A percentile compares a stretch with the other conserved stretches of the same genome.
Evolutionary conservation across 2,113 vertebrate species (phyloP).

Genomic region (Ciconia stormi): DNA sequence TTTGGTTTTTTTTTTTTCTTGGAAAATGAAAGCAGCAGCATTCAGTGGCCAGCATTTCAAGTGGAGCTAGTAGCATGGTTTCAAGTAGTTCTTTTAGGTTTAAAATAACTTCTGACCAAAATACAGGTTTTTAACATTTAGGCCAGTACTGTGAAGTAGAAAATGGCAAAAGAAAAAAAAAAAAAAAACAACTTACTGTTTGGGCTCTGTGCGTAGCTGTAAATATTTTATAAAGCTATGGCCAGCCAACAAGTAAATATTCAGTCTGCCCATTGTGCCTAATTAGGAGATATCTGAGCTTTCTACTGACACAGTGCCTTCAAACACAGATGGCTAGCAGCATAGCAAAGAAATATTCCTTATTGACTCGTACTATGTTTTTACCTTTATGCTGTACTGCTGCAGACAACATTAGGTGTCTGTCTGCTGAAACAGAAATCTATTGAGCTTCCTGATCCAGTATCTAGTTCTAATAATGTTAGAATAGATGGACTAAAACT

Average conservation of each 20-base stretch:
- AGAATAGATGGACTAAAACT: not conserved
- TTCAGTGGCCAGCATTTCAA: not conserved
- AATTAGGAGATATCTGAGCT: constrained; percentile 12
- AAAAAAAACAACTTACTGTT: not conserved
- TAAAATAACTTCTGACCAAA: not conserved
- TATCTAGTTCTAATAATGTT: not conserved
- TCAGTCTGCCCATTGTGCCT: constrained; percentile 15
- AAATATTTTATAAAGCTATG: constrained; percentile 28
- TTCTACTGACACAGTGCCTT: not conserved
- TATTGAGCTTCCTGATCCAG: not conserved
- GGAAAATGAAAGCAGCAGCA: not conserved
- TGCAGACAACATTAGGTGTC: not conserved
- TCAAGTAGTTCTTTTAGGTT: not conserved
- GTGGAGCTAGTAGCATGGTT: not conserved
- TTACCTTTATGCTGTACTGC: not conserved
- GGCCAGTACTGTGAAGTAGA: not conserved
- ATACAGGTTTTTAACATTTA: not conserved
- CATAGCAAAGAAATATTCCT: not conserved
- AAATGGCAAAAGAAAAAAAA: not conserved
- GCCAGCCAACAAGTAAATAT: not conserved
- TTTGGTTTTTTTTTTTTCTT: not conserved
- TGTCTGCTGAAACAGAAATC: not conserved
- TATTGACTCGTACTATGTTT: not conserved
- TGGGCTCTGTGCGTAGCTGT: not conserved
- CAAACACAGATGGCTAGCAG: not conserved